These are phyloP conservation scores for Choloepus didactylus DNA, from an alignment of 2,797 vertebrate species.

Conservation along the genomic window DNA sequence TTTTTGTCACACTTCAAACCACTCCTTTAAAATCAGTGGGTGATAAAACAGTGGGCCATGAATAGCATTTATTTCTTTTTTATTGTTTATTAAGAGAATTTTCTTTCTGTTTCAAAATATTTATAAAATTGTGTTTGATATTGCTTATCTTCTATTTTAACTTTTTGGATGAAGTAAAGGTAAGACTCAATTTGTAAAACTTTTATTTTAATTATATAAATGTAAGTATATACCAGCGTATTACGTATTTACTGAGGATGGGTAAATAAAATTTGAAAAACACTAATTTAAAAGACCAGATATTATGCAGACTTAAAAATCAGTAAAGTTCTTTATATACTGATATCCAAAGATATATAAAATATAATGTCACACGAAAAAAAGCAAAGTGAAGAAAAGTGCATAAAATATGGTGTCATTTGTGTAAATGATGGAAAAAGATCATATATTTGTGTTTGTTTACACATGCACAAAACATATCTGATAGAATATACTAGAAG, in stretches of 20 bases:
- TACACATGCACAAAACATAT: not conserved
- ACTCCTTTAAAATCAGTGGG: not conserved
- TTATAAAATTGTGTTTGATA: not conserved
- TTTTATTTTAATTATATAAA: constrained; percentile 30
- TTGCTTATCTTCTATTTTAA: not conserved
- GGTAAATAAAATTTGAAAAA: not conserved
- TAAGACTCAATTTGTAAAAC: not conserved
- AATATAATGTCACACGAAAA: not conserved
- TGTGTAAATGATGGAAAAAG: not conserved
- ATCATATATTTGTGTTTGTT: not conserved
- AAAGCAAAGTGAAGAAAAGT: not conserved
- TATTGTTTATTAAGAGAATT: not conserved
- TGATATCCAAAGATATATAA: not conserved
- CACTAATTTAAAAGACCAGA: not conserved
- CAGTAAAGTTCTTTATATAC: not conserved
- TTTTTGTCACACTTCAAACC: not conserved
- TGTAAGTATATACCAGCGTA: not conserved
- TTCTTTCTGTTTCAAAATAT: not conserved
- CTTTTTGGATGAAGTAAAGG: not conserved
- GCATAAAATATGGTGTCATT: not conserved
- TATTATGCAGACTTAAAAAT: not conserved
- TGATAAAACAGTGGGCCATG: not conserved
- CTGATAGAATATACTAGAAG: constrained; percentile 1
- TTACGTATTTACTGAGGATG: not conserved
- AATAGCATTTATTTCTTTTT: constrained; percentile 4